phyloP scores from a whole-genome alignment of 2,888 invertebrate species.

The Venustoraphidia nigricollis region DNA sequence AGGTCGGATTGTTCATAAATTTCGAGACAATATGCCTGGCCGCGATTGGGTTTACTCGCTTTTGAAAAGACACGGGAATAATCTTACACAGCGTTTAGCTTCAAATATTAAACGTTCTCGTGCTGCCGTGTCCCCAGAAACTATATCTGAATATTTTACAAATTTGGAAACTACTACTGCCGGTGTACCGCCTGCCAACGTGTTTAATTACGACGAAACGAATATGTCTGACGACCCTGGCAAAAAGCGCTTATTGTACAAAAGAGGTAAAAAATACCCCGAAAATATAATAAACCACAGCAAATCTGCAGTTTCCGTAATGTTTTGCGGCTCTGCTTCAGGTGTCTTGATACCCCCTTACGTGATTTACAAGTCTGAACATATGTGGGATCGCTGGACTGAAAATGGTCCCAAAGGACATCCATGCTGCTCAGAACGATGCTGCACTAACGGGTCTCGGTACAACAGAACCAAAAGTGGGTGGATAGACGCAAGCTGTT shows the following conservation, averaged over 20 bases:
- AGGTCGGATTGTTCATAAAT: constrained; percentile 8
- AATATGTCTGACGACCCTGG: constrained; percentile 19
- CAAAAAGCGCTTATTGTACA: constrained; percentile 6
- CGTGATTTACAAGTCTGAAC: constrained; percentile 17
- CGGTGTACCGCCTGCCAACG: constrained; percentile 12
- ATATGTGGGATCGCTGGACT: constrained; percentile 12
- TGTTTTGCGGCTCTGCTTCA: constrained; percentile 16
- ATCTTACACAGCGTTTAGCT: constrained; percentile 6
- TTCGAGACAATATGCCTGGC: constrained; percentile 10
- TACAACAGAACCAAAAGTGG: constrained; percentile 1
- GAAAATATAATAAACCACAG: constrained; percentile 11
- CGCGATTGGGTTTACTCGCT: constrained; percentile 10
- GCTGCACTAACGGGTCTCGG: too few species aligned
- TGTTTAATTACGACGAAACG: constrained; percentile 21
- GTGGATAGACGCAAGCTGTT: constrained; percentile 9
- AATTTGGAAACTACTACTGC: constrained; percentile 9
- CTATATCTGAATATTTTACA: constrained; percentile 13
- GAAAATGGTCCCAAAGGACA: background rate
- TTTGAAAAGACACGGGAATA: constrained; percentile 8
- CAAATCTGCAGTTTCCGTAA: constrained; percentile 12
- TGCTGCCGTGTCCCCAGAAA: constrained; percentile 7
- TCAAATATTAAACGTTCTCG: constrained; percentile 9
- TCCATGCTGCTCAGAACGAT: background rate
- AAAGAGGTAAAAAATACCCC: constrained; percentile 8
- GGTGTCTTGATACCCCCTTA: constrained; percentile 18